Percentiles rank a stretch among this genome's conserved stretches.
Evolutionary conservation across 92 coral and sea anemone genomes (phyloP).

Genomic region (Phenganax marumi): DNA sequence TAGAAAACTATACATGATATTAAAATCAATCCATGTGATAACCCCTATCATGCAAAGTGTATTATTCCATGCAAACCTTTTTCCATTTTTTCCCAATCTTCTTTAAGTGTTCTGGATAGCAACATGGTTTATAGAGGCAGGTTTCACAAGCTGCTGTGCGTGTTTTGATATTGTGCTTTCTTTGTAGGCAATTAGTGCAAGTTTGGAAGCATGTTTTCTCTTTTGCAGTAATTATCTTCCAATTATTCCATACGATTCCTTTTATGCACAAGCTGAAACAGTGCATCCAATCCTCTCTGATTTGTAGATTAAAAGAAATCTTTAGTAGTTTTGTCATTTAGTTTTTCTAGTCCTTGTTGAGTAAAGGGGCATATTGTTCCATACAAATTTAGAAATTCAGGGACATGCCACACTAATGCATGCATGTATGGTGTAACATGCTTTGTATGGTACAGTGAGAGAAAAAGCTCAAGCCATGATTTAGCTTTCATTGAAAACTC

Average conservation of each 20-base stretch:
- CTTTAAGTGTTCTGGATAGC: conserved; percentile 15
- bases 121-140: conserved; percentile 9
- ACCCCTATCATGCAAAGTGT: no score
- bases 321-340: conserved; percentile 26
- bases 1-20: no score
- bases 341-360: conserved; percentile 35
- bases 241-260: conserved; percentile 36
- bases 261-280: conserved; percentile 39
- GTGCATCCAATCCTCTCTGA: conserved; percentile 45
- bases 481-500: conserved; percentile 35
- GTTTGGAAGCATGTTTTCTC: conserved; percentile 11
- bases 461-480: conserved; percentile 33
- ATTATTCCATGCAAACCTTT: not conserved
- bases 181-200: conserved; percentile 30
- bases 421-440: conserved; percentile 46
- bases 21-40: no score
- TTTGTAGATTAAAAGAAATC: conserved; percentile 47
- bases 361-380: conserved; percentile 32
- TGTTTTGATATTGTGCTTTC: conserved; percentile 45
- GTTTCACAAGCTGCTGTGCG: conserved; percentile 43
- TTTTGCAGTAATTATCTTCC: conserved; percentile 36
- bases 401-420: conserved; percentile 39
- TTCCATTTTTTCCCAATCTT: not conserved
- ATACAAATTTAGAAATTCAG: conserved; percentile 30
- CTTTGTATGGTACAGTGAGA: conserved; percentile 35